Conservation (phyloP, 1,140 invertebrate genomes). For the Leptinotarsa texana region DNA sequence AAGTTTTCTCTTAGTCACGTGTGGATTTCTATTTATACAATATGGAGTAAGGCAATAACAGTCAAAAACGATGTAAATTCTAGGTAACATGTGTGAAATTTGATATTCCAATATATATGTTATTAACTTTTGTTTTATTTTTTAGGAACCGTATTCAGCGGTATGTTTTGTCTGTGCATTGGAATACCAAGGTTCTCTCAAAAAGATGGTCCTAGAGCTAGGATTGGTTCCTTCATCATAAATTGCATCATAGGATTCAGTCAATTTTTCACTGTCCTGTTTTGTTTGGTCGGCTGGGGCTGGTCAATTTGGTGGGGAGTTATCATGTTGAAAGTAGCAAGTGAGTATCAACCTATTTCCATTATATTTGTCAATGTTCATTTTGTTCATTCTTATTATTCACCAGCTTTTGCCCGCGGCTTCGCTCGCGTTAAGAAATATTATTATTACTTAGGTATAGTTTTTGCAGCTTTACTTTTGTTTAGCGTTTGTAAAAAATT, state of each 20-base stretch:
- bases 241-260: slow-evolving; percentile 82
- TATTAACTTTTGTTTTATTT: slow-evolving; percentile 23
- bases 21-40: too few relatives aligned
- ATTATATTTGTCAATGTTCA: background rate
- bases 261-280: slow-evolving; percentile 91
- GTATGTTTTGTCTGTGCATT: slow-evolving; percentile 83
- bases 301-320: slow-evolving; percentile 97
- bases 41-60: too few relatives aligned
- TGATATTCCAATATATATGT: too few relatives aligned
- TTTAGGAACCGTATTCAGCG: slow-evolving; percentile 84
- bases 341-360: slow-evolving; percentile 58
- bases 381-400: background rate
- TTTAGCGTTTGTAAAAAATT: too few relatives aligned
- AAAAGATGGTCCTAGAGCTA: slow-evolving; percentile 69
- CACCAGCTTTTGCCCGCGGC: too few relatives aligned
- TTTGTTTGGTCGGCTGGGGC: slow-evolving; percentile 94
- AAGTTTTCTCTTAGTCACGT: too few relatives aligned
- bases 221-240: slow-evolving; percentile 78
- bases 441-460: too few relatives aligned
- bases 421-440: too few relatives aligned
- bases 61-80: too few relatives aligned
- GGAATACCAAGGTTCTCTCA: slow-evolving; percentile 84
- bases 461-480: too few relatives aligned
- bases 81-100: too few relatives aligned
- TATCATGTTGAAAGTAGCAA: slow-evolving; percentile 79